Evolutionary conservation across 2,888 invertebrate species (phyloP).

Genomic region (Mesodorylaimus sp.): DNA sequence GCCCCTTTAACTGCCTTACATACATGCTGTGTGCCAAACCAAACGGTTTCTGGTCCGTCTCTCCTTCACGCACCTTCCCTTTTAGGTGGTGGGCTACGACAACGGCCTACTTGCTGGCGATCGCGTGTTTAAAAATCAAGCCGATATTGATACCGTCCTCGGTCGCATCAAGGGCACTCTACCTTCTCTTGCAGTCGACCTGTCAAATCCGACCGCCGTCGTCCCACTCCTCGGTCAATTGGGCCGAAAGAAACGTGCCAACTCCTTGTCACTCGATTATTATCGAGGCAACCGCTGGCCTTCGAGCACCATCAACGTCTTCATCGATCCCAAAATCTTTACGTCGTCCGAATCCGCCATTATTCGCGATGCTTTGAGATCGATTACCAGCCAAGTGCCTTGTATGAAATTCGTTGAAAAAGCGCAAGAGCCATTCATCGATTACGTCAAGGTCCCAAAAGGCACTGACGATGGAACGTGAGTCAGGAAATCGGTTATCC

Average conservation of each 20-base stretch:
- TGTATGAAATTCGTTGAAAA: neutral
- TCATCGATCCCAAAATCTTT: neutral
- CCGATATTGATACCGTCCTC: too few relatives aligned
- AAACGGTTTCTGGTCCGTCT: too few relatives aligned
- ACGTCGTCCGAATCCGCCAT: neutral
- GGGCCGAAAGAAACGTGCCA: neutral
- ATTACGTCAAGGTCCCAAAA: neutral
- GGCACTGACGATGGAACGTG: conserved; percentile 1
- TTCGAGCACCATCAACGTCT: neutral
- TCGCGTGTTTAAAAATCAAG: too few relatives aligned
- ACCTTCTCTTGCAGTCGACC: too few relatives aligned
- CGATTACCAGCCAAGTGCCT: neutral
- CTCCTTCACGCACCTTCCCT: too few relatives aligned
- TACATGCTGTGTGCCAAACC: too few relatives aligned
- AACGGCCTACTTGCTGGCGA: too few relatives aligned
- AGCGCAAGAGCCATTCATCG: neutral
- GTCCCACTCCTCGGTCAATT: too few relatives aligned
- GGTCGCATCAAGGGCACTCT: too few relatives aligned
- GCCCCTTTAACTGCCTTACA: too few relatives aligned
- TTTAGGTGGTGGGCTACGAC: too few relatives aligned
- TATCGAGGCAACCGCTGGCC: neutral
- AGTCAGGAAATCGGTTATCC: neutral
- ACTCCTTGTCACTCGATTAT: neutral
- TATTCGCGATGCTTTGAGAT: neutral
- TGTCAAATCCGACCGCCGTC: too few relatives aligned